Evolutionary conservation across 2,888 invertebrate species (phyloP), one percentile per base, ranked within the genome.

Genomic region (Hypena proboscidalis): DNA sequence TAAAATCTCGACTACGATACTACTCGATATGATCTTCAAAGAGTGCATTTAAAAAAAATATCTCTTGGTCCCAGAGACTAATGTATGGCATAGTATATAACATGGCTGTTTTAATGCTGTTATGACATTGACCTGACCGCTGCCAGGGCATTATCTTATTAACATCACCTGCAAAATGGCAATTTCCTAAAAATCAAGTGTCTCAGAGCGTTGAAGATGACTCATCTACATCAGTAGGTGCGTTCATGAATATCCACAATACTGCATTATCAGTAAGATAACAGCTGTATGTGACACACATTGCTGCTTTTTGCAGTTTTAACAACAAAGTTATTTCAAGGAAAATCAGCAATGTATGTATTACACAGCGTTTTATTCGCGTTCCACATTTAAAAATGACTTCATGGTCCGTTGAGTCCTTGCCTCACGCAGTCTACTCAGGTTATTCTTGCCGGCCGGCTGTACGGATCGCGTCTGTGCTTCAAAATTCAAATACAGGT

Each of bases 371-470:
- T 38, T 48, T 40, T 32, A 14, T 25, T 14, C 25, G 25, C 39
- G 17, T 9, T 14, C 20, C 29, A 44, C 36, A 42, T 22, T 49
- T 49, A 23, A 36, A 52, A 44, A 35, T 29, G 44, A 53, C 50
- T 58, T 57, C 53, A 54, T 63, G 57, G 63, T 67, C 48, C 42
- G 62, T 54, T 68, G 52, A 58, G 50, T 66, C 54, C 56, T 49
- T 52, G 57, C 62, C 58, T 54, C 69, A 58, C 72, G 74, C 85
- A 88, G 89, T 89, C 79, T 74, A 78, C 58, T 61, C 65, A 67
- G 67, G 76, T 76, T 80, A 74, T 77, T 77, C 83, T 79, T 58
- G 40, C 72, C 49, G 66, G 70, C 71, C 70, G 86, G 86, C 78
- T 77, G 88, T 83, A 70, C 70, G 63, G 50, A 38, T 58, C 59